Evolutionary conservation across 2,888 invertebrate genomes (phyloP), one percentile per base, ranked within the genome.

Genomic region (Heliconius ismenius): DNA sequence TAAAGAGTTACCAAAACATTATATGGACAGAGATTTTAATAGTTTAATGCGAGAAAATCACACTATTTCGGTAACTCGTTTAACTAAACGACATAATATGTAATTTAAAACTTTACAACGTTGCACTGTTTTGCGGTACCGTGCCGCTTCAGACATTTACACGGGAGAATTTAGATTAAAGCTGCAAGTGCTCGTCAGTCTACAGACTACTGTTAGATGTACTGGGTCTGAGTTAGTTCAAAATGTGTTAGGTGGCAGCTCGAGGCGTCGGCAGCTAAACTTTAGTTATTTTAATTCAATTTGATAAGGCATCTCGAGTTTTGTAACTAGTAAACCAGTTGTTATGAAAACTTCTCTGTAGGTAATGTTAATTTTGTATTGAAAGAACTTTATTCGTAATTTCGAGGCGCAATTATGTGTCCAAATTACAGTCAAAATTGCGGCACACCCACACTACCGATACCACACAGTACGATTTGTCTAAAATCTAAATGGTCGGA

Each of bases 181-280:
- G 69, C 78, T 75, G 63, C 68, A 64, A 70, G 69, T 49, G 65
- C 76, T 79, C 67, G 75, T 78, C 73, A 78, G 73, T 67, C 73
- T 73, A 82, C 82, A 83, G 83, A 84, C 1, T 69, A 26, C 28
- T 83, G 81, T 62, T 60, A 26, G 79, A 77, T 54, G 54, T 54
- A n/a, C 54, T 54, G 21, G 73, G 36, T 73, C 72, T 26, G 75
- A 77, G 75, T 75, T 78, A 69, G 75, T 78, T 76, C 60, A 63
- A 76, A 76, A 79, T 78, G 73, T 78, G 73, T 58, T n/a, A 69
- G 70, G 68, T 73, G 54, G 75, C 60, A 70, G 58, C 77, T 74
- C 65, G 72, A 76, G 78, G 75, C 75, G 74, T 79, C 70, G 28
- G 60, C 76, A 65, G 62, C 62, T 2, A 76, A 76, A 75, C 68